Percentiles rank a stretch among this genome's conserved stretches.
These are phyloP conservation scores for Diarsia dahlii DNA, from an alignment of 2,888 invertebrate species.

Conservation along the genomic window DNA sequence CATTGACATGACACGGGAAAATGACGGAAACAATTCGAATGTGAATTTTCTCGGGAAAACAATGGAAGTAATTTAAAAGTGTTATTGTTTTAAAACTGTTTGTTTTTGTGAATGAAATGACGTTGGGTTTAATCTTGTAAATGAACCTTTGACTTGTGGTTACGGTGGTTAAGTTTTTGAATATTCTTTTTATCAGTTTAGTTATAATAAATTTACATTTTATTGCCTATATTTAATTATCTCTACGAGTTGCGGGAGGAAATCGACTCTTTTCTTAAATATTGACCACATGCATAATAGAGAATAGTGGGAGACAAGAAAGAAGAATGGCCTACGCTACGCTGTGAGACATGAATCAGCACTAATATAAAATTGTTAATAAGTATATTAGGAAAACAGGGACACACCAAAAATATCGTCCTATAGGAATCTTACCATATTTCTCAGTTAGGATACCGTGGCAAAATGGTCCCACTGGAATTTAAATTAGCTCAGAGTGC, in stretches of 20 bases:
- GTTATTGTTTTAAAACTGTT: slow-evolving; percentile 30
- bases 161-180: slow-evolving; percentile 1
- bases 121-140: slow-evolving; percentile 26
- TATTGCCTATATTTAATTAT: too few relatives aligned
- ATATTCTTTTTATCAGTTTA: slow-evolving; percentile 3
- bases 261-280: too few relatives aligned
- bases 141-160: slow-evolving; percentile 2
- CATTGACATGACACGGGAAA: slow-evolving; percentile 64
- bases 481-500: slow-evolving; percentile 13
- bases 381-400: too few relatives aligned
- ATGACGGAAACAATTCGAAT: slow-evolving; percentile 44
- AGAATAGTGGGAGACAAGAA: too few relatives aligned
- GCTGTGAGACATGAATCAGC: neutral
- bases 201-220: neutral
- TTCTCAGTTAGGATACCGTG: neutral
- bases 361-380: too few relatives aligned
- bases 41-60: slow-evolving; percentile 49
- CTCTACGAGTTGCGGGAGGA: too few relatives aligned
- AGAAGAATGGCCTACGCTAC: neutral
- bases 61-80: slow-evolving; percentile 41
- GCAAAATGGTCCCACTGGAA: neutral
- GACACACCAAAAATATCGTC: neutral
- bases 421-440: neutral
- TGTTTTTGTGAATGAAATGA: slow-evolving; percentile 24
- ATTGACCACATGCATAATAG: too few relatives aligned